Evolutionary conservation across 2,113 vertebrate species (phyloP), one percentile per base, ranked within the genome.

Genomic region (Syrrhaptes paradoxus): DNA sequence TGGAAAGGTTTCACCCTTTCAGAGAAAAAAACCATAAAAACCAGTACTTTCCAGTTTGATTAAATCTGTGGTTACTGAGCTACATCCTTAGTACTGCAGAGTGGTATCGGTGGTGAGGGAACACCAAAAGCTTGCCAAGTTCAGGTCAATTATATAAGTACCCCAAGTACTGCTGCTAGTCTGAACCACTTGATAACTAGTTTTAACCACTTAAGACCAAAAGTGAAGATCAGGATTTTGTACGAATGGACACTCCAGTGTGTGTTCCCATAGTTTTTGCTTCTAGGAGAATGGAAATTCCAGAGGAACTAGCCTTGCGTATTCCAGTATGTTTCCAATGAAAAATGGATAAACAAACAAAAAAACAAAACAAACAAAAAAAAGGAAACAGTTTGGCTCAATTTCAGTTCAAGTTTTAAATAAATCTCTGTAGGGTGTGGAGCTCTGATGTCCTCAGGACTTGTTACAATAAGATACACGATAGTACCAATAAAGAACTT

Each of bases 171-270:
- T 14, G 25, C 70, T 93, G 73, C 48, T 95, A 63, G 90, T 71
- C 54, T 78, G 76, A 93, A 94, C 87, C 43, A 52, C 78, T 93
- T 87, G 67, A 57, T 66, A 94, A 89, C 81, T 89, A 70, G 75
- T 95, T 94, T 95, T 87, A 93, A 94, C 62, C 51, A 73, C 65
- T 67, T 72, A 55, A 77, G 71, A 66, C 22, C 79, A 61, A 96
- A 93, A 85, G 88, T 26, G 32, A 76, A 93, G 45, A 34, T 91
- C 79, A 67, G 28, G 26, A 48, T 85, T 91, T 88, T 18, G 55
- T 38, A 51, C 1, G 4, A 83, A 92, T 36, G 81, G n/a, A 18
- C 3, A 5, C 32, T 83, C 34, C 57, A 4, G 0, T 65, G 10
- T 63, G 54, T 87, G 32, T 74, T 79, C 25, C 58, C 6, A 29